Evolutionary conservation across 1,140 invertebrate genomes (phyloP).

Genomic region (Pinna nobilis): DNA sequence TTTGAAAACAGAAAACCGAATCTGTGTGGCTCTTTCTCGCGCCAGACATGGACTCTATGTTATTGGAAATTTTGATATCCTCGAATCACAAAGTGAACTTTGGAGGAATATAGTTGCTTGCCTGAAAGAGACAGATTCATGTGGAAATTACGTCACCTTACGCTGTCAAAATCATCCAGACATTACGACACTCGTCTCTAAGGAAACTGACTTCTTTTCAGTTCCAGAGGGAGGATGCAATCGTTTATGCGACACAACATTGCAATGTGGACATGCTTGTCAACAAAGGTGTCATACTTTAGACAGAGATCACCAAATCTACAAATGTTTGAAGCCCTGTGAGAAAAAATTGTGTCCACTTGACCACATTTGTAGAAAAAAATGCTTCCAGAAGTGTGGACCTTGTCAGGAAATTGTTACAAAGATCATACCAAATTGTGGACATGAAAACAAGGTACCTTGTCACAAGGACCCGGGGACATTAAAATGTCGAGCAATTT

Average conservation of each 20-base stretch:
- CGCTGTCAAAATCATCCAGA: constrained; percentile 74
- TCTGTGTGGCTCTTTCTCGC: constrained; percentile 89
- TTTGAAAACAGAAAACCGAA: constrained; percentile 83
- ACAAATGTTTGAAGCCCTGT: constrained; percentile 66
- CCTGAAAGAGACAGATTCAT: constrained; percentile 43
- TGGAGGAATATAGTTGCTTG: constrained; percentile 72
- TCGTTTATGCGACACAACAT: constrained; percentile 61
- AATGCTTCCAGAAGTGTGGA: constrained; percentile 56
- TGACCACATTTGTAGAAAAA: constrained; percentile 54
- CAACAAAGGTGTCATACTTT: constrained; percentile 65
- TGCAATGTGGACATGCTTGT: constrained; percentile 72
- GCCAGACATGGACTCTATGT: constrained; percentile 84
- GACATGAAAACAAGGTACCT: constrained; percentile 40
- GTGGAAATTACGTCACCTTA: constrained; percentile 63
- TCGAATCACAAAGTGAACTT: constrained; percentile 72
- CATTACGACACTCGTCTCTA: constrained; percentile 40
- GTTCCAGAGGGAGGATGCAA: constrained; percentile 73
- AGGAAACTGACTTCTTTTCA: constrained; percentile 66
- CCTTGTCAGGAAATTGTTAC: constrained; percentile 47
- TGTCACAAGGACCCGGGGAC: constrained; percentile 38
- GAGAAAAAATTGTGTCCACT: constrained; percentile 40
- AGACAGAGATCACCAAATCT: constrained; percentile 52
- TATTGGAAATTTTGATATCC: constrained; percentile 82
- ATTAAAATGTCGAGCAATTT: constrained; percentile 44
- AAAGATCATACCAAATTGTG: constrained; percentile 46